Conservation (phyloP, 2,797 vertebrate species). For the Simalia tracyae region DNA sequence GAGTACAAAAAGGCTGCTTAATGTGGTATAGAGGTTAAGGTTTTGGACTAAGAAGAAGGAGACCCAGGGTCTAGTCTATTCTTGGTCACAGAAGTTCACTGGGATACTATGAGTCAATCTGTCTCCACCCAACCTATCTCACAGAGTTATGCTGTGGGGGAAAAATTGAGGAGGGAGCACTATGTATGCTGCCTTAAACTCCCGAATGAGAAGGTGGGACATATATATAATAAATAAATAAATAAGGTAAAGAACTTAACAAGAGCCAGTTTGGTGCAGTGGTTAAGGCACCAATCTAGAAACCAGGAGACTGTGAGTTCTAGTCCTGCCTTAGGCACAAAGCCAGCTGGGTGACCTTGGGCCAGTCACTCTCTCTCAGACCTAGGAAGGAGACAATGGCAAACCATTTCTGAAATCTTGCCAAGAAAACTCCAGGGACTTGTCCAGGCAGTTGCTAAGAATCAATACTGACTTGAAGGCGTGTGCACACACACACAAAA, state of each 20-base stretch:
- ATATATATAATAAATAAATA: neutral
- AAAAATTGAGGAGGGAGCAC: neutral
- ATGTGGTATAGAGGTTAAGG: neutral
- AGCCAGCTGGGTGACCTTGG: neutral
- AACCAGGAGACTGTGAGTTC: neutral
- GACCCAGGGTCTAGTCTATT: neutral
- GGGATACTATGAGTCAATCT: neutral
- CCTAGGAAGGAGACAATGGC: neutral
- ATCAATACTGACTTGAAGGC: neutral
- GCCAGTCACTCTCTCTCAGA: neutral
- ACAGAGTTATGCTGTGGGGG: neutral
- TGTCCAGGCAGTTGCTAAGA: neutral
- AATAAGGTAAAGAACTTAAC: neutral
- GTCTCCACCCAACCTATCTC: neutral
- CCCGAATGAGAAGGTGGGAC: neutral
- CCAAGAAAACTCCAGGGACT: neutral
- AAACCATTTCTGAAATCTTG: neutral
- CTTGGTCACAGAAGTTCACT: neutral
- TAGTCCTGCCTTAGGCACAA: neutral
- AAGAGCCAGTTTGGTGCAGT: neutral
- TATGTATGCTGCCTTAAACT: neutral
- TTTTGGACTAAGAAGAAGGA: neutral
- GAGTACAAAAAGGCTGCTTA: neutral
- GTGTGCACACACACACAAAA: neutral
- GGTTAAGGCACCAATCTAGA: neutral